phyloP scores from a whole-genome alignment of 2,888 invertebrate genomes.

The Lampropteryx suffumata region DNA sequence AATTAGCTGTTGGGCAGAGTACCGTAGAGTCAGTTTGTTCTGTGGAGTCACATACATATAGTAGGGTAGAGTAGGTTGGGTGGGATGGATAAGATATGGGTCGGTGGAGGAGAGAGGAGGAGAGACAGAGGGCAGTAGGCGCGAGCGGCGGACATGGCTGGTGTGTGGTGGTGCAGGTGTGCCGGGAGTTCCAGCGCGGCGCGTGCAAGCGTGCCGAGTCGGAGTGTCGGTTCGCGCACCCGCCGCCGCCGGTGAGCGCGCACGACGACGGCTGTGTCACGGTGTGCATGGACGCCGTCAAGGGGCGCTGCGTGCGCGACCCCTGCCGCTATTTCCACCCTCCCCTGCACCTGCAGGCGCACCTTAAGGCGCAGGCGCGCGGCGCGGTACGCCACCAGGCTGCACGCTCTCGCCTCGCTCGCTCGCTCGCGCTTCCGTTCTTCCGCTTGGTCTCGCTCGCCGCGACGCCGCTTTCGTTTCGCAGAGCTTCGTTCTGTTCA shows the following conservation, averaged over 20 bases:
- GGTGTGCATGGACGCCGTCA: slow-evolving; percentile 99
- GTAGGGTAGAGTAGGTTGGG: slow-evolving; percentile 22
- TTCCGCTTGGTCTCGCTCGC: slow-evolving; percentile 78
- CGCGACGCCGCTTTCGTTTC: slow-evolving; percentile 79
- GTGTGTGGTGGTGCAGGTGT: slow-evolving; percentile 89
- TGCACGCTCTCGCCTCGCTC: slow-evolving; percentile 82
- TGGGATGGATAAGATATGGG: slow-evolving; percentile 26
- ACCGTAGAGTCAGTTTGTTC: slow-evolving; percentile 20
- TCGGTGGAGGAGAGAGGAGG: slow-evolving; percentile 4
- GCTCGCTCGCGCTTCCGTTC: slow-evolving; percentile 79
- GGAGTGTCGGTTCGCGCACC: slow-evolving; percentile 99
- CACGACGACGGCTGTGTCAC: slow-evolving; percentile 99
- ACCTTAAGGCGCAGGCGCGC: slow-evolving; percentile 99
- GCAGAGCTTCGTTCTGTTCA: slow-evolving; percentile 77
- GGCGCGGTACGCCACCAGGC: slow-evolving; percentile 91
- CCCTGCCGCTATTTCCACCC: slow-evolving; percentile 99
- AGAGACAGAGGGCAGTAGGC: slow-evolving; percentile 33
- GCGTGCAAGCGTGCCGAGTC: slow-evolving; percentile 98
- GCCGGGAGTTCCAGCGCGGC: slow-evolving; percentile 99
- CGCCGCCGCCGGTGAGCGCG: slow-evolving; percentile 97
- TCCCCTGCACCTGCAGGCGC: slow-evolving; percentile 99
- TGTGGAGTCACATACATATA: slow-evolving; percentile 8
- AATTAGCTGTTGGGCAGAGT: slow-evolving; percentile 22
- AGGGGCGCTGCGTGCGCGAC: slow-evolving; percentile 99
- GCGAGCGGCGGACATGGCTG: slow-evolving; percentile 67